Evolutionary conservation across 2,888 invertebrate species (phyloP).

Genomic region (Erannis defoliaria): DNA sequence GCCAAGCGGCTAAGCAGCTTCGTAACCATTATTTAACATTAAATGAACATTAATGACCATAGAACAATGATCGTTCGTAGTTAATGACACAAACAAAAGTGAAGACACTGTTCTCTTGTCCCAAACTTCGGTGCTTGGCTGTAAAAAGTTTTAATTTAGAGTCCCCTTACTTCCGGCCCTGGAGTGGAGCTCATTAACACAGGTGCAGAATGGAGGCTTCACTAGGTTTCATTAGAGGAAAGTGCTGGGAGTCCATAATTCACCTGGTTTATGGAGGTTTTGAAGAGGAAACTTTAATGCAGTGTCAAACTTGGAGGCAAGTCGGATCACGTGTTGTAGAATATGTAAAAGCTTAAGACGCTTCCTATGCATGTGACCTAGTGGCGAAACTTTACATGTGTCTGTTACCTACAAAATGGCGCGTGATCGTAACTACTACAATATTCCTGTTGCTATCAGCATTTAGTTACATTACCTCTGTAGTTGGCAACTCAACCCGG

Average conservation of each 20-base stretch:
- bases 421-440: too few species aligned
- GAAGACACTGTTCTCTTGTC: neutral
- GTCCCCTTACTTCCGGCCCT: constrained; percentile 11
- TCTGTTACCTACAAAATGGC: too few species aligned
- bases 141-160: constrained; percentile 33
- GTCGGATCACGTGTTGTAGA: neutral
- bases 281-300: constrained; percentile 16
- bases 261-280: constrained; percentile 23
- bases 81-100: constrained; percentile 18
- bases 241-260: constrained; percentile 17
- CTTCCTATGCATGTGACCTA: too few species aligned
- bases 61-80: neutral
- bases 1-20: too few species aligned
- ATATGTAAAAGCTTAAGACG: neutral
- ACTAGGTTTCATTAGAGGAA: constrained; percentile 29
- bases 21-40: too few species aligned
- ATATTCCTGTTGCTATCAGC: too few species aligned
- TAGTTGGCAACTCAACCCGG: too few species aligned
- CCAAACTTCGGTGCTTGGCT: constrained; percentile 9
- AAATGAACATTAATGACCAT: neutral
- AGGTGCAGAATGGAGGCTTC: constrained; percentile 29
- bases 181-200: constrained; percentile 23
- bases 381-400: too few species aligned
- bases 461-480: too few species aligned
- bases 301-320: constrained; percentile 10